Evolutionary conservation across 2,113 vertebrate genomes (phyloP).

Genomic region (Anhinga rufa): DNA sequence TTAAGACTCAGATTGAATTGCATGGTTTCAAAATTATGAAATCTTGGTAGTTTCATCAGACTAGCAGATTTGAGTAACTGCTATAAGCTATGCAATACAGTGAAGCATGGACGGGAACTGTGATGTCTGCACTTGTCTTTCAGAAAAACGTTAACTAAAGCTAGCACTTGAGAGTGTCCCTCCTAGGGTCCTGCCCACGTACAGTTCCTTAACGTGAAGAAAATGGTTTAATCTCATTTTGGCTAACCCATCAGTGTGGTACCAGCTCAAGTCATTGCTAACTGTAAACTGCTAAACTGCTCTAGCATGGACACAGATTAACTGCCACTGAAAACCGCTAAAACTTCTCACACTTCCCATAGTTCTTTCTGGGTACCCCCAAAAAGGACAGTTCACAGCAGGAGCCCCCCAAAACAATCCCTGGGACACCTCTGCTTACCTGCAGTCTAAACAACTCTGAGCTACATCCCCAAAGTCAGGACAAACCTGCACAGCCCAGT

Average conservation of each 20-base stretch:
- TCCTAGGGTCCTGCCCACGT: background rate
- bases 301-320: background rate
- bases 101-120: background rate
- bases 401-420: background rate
- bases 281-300: background rate
- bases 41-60: background rate
- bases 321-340: background rate
- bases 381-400: background rate
- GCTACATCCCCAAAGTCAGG: background rate
- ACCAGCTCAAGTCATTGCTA: background rate
- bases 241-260: background rate
- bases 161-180: background rate
- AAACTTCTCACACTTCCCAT: background rate
- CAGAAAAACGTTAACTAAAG: background rate
- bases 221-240: background rate
- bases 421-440: background rate
- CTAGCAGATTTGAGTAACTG: background rate
- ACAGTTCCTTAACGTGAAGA: background rate
- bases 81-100: background rate
- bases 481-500: background rate
- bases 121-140: background rate
- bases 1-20: background rate
- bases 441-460: background rate
- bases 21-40: background rate
- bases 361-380: background rate